Evolutionary conservation across 1,140 invertebrate genomes (phyloP).

Genomic region (Macrosteles quadrilineatus): DNA sequence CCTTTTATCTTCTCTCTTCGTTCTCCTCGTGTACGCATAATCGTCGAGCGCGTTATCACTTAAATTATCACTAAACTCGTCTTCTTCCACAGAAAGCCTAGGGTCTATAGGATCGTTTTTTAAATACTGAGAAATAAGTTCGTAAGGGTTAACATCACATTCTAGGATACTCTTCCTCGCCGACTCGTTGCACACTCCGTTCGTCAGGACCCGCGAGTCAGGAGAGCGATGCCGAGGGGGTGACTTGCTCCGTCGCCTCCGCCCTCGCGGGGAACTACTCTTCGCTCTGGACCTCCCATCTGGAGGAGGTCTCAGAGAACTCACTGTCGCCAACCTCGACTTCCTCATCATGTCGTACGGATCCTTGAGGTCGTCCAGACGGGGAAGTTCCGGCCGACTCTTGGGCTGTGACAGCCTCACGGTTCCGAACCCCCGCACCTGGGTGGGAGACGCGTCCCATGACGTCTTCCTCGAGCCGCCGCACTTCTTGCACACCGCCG

Average conservation of each 20-base stretch:
- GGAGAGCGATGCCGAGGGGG: constrained; percentile 47
- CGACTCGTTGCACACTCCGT: constrained; percentile 22
- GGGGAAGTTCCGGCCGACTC: constrained; percentile 49
- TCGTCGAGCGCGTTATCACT: constrained; percentile 54
- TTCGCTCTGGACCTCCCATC: constrained; percentile 58
- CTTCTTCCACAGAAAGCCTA: constrained; percentile 9
- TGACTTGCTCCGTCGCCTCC: constrained; percentile 48
- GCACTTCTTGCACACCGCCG: constrained; percentile 72
- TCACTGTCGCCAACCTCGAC: constrained; percentile 60
- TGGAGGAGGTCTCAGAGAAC: constrained; percentile 52
- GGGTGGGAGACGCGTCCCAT: constrained; percentile 53
- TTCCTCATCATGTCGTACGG: constrained; percentile 80
- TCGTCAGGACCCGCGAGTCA: constrained; percentile 23
- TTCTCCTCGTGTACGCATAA: constrained; percentile 16
- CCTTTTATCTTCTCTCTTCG: constrained; percentile 19
- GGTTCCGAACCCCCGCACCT: constrained; percentile 54
- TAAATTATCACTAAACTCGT: constrained; percentile 51
- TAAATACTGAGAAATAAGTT: constrained; percentile 59
- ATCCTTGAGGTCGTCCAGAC: constrained; percentile 52
- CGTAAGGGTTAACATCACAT: constrained; percentile 83
- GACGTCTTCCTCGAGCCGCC: constrained; percentile 57
- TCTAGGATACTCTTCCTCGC: constrained; percentile 70
- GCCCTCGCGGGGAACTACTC: constrained; percentile 59
- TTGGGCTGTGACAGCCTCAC: constrained; percentile 52
- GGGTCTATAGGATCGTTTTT: constrained; percentile 37